A percentile compares a stretch with the other conserved stretches of the same genome.
These are phyloP conservation scores for Phalacrocorax carbo DNA, from an alignment of 2,113 vertebrate genomes.

Conservation along the genomic window DNA sequence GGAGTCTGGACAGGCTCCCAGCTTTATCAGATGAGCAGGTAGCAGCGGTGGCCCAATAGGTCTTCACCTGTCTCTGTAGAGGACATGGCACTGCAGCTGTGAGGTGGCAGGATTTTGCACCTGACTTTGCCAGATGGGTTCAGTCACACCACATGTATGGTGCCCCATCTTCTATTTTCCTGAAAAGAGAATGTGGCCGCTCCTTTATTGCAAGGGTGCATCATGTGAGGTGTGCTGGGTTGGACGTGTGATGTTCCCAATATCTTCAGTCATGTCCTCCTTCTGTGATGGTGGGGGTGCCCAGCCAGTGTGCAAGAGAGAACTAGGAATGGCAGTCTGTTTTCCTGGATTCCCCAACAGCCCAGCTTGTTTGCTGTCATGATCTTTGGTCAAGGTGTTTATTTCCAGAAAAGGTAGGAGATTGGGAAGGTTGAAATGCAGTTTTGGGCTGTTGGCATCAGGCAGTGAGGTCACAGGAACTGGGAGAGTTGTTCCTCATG, in stretches of 20 bases:
- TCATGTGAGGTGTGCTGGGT: fast-evolving
- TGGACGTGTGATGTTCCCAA: not conserved
- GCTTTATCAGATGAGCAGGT: not conserved
- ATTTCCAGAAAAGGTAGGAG: not conserved
- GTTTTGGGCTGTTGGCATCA: not conserved
- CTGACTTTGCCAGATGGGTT: not conserved
- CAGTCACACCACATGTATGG: not conserved
- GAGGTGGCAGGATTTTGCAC: not conserved
- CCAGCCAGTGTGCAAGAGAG: not conserved
- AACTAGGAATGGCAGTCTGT: fast-evolving
- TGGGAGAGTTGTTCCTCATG: not conserved
- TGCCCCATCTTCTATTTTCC: not conserved
- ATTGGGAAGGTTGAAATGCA: not conserved
- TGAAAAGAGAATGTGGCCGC: not conserved
- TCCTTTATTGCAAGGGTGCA: not conserved
- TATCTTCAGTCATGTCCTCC: not conserved
- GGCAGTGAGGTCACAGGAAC: not conserved
- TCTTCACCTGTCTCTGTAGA: not conserved
- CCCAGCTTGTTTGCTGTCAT: not conserved
- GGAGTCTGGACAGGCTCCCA: not conserved
- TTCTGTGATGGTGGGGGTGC: not conserved
- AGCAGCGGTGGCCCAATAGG: fast-evolving
- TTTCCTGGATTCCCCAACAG: not conserved
- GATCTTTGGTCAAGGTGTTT: not conserved
- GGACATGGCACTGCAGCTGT: not conserved